A percentile compares a stretch with the other conserved stretches of the same genome.
These are phyloP conservation scores for Chrysaora quinquecirrha DNA, from an alignment of 30 jellyfish, hydroid and myxozoan species.

Conservation along the genomic window DNA sequence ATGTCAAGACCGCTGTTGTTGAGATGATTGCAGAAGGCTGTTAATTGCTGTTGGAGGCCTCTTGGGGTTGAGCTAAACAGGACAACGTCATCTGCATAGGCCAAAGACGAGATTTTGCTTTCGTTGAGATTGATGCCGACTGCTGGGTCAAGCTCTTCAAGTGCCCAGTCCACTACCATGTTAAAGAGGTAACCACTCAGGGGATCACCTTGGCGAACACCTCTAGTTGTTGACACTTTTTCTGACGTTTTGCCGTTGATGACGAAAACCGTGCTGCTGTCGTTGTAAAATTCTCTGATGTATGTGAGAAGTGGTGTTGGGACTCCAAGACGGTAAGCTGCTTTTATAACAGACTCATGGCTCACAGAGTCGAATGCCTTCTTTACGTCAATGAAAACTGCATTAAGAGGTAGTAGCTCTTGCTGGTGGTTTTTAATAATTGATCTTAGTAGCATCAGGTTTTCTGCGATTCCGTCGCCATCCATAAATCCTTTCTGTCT, in stretches of 20 bases:
- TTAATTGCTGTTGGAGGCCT: conserved; percentile 14
- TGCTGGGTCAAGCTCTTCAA: conserved; percentile 6
- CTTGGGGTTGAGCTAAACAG: conserved; percentile 10
- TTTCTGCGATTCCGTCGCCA: conserved; percentile 3
- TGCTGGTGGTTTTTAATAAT: background rate
- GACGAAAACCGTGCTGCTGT: background rate
- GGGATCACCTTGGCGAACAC: conserved; percentile 13
- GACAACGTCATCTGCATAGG: no score
- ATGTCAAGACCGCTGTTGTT: conserved; percentile 1
- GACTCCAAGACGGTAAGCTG: conserved; percentile 11
- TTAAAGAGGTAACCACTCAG: background rate
- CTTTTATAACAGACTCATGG: conserved; percentile 5
- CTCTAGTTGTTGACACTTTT: background rate
- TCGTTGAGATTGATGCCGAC: background rate
- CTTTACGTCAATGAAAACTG: background rate
- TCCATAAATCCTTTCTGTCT: conserved; percentile 2
- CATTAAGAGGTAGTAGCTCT: background rate
- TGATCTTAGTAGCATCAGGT: background rate
- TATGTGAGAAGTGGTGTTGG: background rate
- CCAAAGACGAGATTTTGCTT: background rate
- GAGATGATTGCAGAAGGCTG: no score
- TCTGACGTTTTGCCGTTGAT: background rate
- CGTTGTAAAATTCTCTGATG: background rate
- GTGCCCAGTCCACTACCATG: no score
- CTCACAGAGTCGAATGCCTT: background rate